phyloP scores from a whole-genome alignment of 2,797 vertebrate genomes.

The Prunella strophiata region DNA sequence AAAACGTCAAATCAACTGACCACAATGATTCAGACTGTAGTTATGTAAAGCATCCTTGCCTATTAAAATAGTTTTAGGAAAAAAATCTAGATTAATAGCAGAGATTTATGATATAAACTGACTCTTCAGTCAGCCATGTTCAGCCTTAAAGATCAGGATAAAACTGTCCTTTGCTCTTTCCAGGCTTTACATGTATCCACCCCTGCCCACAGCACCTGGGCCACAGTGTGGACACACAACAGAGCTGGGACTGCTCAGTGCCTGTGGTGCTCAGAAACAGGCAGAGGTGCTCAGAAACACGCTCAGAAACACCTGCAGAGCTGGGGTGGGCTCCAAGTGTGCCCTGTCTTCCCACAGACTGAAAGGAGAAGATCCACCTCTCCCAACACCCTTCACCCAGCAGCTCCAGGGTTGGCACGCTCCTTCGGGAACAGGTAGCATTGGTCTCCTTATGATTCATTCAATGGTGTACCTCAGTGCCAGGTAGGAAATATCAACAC shows the following conservation, averaged over 20 bases:
- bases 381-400: background rate
- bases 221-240: background rate
- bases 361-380: background rate
- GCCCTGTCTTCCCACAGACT: background rate
- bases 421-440: accelerated
- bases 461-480: too few species aligned
- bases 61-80: conserved; percentile 5
- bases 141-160: background rate
- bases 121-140: background rate
- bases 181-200: background rate
- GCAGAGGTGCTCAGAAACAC: background rate
- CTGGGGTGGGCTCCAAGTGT: accelerated
- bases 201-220: background rate
- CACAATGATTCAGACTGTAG: conserved; percentile 3
- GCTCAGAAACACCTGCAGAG: background rate
- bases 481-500: background rate
- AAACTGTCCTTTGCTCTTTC: background rate
- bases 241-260: background rate
- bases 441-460: too few species aligned
- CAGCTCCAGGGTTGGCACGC: accelerated
- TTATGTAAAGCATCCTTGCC: background rate
- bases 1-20: background rate
- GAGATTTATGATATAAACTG: background rate
- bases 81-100: background rate
- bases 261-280: background rate